Evolutionary conservation across 1,140 invertebrate species (phyloP).

Genomic region (Hormaphis cornu): DNA sequence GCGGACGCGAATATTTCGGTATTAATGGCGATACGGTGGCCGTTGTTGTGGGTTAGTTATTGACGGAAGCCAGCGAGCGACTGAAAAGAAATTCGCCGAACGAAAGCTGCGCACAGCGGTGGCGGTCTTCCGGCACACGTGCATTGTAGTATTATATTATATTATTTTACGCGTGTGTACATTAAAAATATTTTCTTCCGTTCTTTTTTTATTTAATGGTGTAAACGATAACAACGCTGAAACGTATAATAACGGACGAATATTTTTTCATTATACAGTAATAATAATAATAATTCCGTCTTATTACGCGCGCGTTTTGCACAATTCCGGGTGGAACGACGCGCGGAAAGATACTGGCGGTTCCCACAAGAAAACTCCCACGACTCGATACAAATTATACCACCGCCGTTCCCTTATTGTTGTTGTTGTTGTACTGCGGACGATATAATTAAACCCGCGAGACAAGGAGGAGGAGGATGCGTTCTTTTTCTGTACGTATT

Average conservation of each 20-base stretch:
- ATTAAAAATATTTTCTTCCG: too few relatives aligned
- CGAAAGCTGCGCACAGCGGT: neutral
- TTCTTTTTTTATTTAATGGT: too few relatives aligned
- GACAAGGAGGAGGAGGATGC: conserved; percentile 28
- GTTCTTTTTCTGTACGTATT: neutral
- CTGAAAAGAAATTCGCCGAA: conserved; percentile 31
- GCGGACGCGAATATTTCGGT: neutral
- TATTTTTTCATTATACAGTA: too few relatives aligned
- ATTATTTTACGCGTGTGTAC: too few relatives aligned
- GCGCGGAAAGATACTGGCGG: conserved; percentile 7
- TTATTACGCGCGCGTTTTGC: conserved; percentile 31
- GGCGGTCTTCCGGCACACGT: neutral
- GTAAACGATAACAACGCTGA: neutral
- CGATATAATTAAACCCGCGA: conserved; percentile 23
- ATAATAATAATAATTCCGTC: conserved; percentile 29
- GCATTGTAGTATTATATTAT: neutral
- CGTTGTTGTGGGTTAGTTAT: neutral
- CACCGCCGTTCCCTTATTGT: conserved; percentile 26
- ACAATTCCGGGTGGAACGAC: conserved; percentile 6
- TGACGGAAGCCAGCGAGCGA: conserved; percentile 3
- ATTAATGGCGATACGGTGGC: neutral
- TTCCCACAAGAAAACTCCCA: conserved; percentile 33
- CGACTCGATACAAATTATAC: conserved; percentile 31
- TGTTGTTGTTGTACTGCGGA: neutral
- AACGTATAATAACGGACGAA: conserved; percentile 22